Evolutionary conservation across 2,888 invertebrate species (phyloP).

Genomic region (Eremobia ochroleuca): DNA sequence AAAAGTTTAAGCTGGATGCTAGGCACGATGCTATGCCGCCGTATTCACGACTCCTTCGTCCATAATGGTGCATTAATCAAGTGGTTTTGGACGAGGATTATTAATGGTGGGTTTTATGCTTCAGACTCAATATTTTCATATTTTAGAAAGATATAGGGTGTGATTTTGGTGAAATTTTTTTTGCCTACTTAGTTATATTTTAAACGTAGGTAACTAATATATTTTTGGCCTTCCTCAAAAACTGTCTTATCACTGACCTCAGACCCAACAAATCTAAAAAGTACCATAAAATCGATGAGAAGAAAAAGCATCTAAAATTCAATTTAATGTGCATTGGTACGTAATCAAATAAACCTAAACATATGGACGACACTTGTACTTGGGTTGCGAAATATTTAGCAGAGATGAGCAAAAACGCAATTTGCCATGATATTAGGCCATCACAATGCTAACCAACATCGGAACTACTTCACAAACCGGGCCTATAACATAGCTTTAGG

Average conservation of each 20-base stretch:
- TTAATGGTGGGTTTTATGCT: constrained; percentile 29
- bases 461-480: neutral
- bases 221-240: no score
- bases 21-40: constrained; percentile 21
- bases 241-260: no score
- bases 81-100: constrained; percentile 44
- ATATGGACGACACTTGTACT: neutral
- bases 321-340: neutral
- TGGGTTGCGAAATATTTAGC: neutral
- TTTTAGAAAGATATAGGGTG: neutral
- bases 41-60: constrained; percentile 53
- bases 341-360: neutral
- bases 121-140: constrained; percentile 25
- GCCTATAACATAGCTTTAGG: neutral
- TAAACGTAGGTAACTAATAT: no score
- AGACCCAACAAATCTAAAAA: neutral
- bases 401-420: neutral
- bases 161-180: no score
- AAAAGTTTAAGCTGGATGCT: constrained; percentile 52
- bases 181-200: no score
- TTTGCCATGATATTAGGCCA: constrained; percentile 4
- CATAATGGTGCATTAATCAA: constrained; percentile 60
- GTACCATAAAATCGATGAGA: no score
- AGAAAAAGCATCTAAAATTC: neutral
- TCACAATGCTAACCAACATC: neutral